Evolutionary conservation across 2,888 invertebrate species (phyloP), one percentile per base, ranked within the genome.

Genomic region (Julus scandinavius): DNA sequence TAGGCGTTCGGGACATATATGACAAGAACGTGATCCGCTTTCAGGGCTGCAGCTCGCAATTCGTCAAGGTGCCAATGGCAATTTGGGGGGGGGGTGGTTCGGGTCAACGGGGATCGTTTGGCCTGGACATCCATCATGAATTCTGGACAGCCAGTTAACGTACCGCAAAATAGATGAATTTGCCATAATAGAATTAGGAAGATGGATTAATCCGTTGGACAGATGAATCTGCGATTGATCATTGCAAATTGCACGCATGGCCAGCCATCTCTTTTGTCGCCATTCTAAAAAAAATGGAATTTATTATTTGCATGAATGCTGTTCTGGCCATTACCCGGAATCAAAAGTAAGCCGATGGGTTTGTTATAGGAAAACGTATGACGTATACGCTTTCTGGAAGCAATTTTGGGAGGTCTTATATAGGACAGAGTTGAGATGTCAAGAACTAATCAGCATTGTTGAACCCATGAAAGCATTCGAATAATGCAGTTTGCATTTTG

Each of bases 31-130:
- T 49, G 50, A 84, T n/a, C n/a, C 88, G 6, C 84, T 49, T 88
- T 88, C 49, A 88, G 17, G 83, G 84, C n/a, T 20, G 40, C 41
- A 80, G 80, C 40, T 88, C 83, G 15, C 49, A 29, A 88, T 88
- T 88, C 88, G 88, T 88, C 84, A 88, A 88, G 72, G 72, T 72
- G 20, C 72, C 72, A 17, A 72, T 29, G 72, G 84, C 20, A 17
- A 86, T 54, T 13, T 85, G n/a, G n/a, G n/a, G 85, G 20, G 86
- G 50, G 86, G 86, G 13, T 2, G 4, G 1, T 54, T 13, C 9
- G 54, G 86, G 86, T 86, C 86, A 86, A 29, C 38, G 40, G 17
- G 40, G 85, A 45, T 45, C 85, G 38, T 40, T 85, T 85, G 38
- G 49, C 49, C 29, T 17, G 50, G 38, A 38, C 86, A 86, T 86